These are phyloP conservation scores for Gibbula magus DNA, from an alignment of 2,888 invertebrate genomes.

Conservation along the genomic window DNA sequence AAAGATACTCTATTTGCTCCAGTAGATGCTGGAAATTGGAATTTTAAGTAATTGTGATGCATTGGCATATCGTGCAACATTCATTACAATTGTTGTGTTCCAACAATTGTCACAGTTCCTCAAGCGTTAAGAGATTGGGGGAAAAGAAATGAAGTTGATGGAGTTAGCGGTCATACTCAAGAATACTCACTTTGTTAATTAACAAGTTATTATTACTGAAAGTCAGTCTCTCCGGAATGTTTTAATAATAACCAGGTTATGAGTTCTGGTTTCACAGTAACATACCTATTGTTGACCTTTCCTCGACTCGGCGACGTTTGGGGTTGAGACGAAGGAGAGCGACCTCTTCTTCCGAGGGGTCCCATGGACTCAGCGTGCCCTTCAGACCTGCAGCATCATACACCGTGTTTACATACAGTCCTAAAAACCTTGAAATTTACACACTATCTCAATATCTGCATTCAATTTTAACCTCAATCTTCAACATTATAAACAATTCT, in stretches of 20 bases:
- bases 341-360: slow-evolving; percentile 86
- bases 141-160: too few species aligned
- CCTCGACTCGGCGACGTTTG: slow-evolving; percentile 85
- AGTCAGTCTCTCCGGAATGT: neutral
- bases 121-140: too few species aligned
- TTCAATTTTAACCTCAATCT: too few species aligned
- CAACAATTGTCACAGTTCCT: too few species aligned
- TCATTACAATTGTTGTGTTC: neutral
- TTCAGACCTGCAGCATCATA: slow-evolving; percentile 46
- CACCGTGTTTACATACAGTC: too few species aligned
- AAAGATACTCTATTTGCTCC: too few species aligned
- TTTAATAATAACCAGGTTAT: neutral
- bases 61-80: neutral
- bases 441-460: too few species aligned
- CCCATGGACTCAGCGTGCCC: slow-evolving; percentile 83
- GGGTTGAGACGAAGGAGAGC: slow-evolving; percentile 85
- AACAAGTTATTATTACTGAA: neutral
- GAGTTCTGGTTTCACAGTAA: neutral
- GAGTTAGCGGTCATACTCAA: neutral
- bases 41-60: too few species aligned
- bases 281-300: slow-evolving; percentile 86
- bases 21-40: too few species aligned
- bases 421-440: too few species aligned
- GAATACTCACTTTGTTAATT: neutral
- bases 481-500: too few species aligned